Evolutionary conservation across 2,888 invertebrate species (phyloP).

Genomic region (Hemithea aestivaria): DNA sequence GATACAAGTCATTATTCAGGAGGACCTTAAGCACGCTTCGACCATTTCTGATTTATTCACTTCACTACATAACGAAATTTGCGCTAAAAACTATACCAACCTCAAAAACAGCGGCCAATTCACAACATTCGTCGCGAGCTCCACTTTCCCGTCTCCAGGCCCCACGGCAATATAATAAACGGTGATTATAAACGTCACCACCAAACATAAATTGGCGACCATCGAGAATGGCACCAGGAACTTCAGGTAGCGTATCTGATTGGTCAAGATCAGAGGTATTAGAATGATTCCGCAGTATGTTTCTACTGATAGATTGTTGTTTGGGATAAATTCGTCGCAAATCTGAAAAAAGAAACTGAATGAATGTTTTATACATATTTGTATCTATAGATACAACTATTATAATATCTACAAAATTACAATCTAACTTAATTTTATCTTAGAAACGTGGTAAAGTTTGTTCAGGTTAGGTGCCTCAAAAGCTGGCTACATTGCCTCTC

Average conservation of each 20-base stretch:
- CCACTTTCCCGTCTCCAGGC: constrained; percentile 45
- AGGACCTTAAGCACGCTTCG: too few relatives aligned
- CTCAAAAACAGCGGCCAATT: constrained; percentile 91
- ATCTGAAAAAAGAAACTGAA: constrained; percentile 71
- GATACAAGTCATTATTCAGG: too few relatives aligned
- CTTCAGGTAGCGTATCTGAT: constrained; percentile 85
- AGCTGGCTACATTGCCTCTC: too few relatives aligned
- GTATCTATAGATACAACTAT: too few relatives aligned
- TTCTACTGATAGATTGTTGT: constrained; percentile 69
- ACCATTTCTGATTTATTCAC: too few relatives aligned
- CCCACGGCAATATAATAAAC: constrained; percentile 85
- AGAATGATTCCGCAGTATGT: constrained; percentile 83
- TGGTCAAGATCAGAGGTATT: constrained; percentile 83
- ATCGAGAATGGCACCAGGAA: constrained; percentile 93
- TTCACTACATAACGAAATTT: too few relatives aligned
- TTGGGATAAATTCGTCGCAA: constrained; percentile 56
- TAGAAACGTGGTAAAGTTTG: too few relatives aligned
- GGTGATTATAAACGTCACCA: constrained; percentile 87
- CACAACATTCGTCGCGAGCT: constrained; percentile 59
- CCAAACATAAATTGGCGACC: constrained; percentile 89
- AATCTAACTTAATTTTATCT: too few relatives aligned
- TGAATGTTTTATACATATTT: too few relatives aligned
- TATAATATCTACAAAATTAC: too few relatives aligned
- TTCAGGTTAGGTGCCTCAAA: too few relatives aligned
- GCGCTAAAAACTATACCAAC: too few relatives aligned